Conservation (phyloP, 1,140 invertebrate genomes). For the Conopomorpha cramerella region DNA sequence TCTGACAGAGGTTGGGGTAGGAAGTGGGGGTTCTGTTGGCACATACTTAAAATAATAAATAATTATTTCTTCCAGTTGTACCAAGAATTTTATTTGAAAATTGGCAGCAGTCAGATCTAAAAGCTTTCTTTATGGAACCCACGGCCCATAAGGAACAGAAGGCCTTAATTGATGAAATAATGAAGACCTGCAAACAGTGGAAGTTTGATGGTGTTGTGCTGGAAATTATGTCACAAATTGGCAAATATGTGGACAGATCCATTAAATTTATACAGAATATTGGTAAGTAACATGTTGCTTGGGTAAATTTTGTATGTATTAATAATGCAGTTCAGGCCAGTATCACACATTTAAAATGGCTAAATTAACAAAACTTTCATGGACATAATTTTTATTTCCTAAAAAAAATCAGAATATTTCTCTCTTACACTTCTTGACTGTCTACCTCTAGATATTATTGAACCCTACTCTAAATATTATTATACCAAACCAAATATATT, state of each 20-base stretch:
- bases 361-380: too few species aligned
- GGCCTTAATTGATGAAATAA: conserved; percentile 64
- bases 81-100: conserved; percentile 87
- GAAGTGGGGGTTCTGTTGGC: too few species aligned
- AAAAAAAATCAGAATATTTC: too few species aligned
- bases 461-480: too few species aligned
- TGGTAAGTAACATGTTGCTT: conserved; percentile 35
- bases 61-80: conserved; percentile 64
- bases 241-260: conserved; percentile 67
- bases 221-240: conserved; percentile 87
- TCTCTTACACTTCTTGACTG: too few species aligned
- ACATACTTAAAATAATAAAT: conserved; percentile 1
- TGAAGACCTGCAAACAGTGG: conserved; percentile 65
- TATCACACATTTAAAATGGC: too few species aligned
- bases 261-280: conserved; percentile 67
- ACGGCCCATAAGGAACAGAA: conserved; percentile 63
- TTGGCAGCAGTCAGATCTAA: conserved; percentile 74
- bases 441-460: too few species aligned
- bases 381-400: too few species aligned
- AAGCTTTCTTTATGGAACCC: conserved; percentile 62
- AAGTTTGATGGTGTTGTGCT: conserved; percentile 86
- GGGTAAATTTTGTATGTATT: conserved; percentile 4
- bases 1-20: too few species aligned
- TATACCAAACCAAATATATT: too few species aligned
- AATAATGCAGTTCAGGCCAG: too few species aligned